Conservation (phyloP, 1,140 invertebrate genomes). For the Oryctes rhinoceros region DNA sequence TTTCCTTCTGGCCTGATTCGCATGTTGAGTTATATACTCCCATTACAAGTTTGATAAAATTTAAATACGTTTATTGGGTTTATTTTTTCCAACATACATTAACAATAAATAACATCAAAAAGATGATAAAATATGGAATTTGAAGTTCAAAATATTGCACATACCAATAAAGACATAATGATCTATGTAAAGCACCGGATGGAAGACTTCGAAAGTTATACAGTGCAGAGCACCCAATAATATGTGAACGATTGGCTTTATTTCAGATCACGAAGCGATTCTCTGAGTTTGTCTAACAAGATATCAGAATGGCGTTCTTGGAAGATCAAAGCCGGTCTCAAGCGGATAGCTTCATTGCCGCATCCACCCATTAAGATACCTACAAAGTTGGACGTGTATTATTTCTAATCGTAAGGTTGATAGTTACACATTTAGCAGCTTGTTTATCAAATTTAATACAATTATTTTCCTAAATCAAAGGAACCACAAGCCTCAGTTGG, state of each 20-base stretch:
- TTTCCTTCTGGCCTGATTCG: too few relatives aligned
- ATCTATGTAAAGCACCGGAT: neutral
- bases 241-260: neutral
- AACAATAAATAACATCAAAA: neutral
- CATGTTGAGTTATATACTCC: too few relatives aligned
- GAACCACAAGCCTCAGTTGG: too few relatives aligned
- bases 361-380: conserved; percentile 91
- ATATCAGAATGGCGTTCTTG: conserved; percentile 89
- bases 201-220: neutral
- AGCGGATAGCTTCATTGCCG: conserved; percentile 80
- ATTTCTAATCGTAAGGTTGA: neutral
- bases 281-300: conserved; percentile 83
- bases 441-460: too few relatives aligned
- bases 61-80: neutral
- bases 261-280: neutral
- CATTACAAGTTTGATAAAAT: neutral
- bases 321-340: conserved; percentile 92
- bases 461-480: too few relatives aligned
- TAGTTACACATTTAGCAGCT: too few relatives aligned
- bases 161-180: neutral
- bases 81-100: neutral
- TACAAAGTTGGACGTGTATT: conserved; percentile 57
- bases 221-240: neutral
- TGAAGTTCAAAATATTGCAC: neutral
- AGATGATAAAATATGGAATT: neutral